Evolutionary conservation across 2,888 invertebrate genomes (phyloP).

Genomic region (Gerosis bhagava): DNA sequence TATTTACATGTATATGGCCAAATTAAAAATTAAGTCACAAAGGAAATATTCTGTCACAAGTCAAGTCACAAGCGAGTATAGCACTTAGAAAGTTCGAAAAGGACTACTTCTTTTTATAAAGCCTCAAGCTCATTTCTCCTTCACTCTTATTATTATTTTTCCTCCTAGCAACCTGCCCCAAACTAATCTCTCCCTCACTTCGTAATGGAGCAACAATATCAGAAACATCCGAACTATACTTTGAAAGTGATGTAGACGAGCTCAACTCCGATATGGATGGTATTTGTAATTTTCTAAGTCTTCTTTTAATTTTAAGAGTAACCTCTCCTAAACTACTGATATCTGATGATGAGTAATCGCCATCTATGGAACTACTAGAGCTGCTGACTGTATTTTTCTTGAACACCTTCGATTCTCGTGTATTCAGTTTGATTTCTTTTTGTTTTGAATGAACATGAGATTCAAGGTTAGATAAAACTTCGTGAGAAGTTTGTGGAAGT

Average conservation of each 20-base stretch:
- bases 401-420: not conserved
- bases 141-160: conserved; percentile 46
- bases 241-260: conserved; percentile 49
- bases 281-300: conserved; percentile 42
- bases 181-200: conserved; percentile 67
- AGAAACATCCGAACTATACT: conserved; percentile 52
- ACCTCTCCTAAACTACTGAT: conserved; percentile 74
- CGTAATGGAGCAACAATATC: conserved; percentile 54
- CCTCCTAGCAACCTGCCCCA: conserved; percentile 42
- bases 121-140: conserved; percentile 55
- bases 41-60: too few species aligned
- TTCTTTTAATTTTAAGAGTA: conserved; percentile 49
- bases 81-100: not conserved
- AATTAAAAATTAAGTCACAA: not conserved
- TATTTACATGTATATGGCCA: too few species aligned
- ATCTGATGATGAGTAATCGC: conserved; percentile 65
- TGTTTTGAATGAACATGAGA: conserved; percentile 16
- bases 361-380: conserved; percentile 64
- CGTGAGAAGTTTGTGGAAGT: conserved; percentile 59
- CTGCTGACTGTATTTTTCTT: conserved; percentile 38
- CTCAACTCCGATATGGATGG: conserved; percentile 55
- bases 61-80: too few species aligned
- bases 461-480: conserved; percentile 58
- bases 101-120: too few species aligned
- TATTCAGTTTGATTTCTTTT: not conserved